Base-by-base conservation (phyloP, 1,140 invertebrate genomes). In the Drosophila willistoni region DNA sequence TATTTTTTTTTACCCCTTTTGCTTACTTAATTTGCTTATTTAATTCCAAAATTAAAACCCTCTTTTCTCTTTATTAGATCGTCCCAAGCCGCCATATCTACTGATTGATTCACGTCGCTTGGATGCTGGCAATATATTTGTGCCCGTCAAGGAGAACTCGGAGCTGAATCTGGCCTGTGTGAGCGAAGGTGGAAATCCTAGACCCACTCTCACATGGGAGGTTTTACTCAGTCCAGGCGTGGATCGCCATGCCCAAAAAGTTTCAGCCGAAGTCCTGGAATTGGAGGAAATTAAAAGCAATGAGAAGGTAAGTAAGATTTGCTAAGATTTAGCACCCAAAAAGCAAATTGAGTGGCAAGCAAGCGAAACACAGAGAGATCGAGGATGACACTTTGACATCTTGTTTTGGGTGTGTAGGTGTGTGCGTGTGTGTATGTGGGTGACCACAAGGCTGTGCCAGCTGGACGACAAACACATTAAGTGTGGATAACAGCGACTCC, bases 101-200 rank as follows among this genome's bases (percentile, higher is more conserved):
- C 93, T 96, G 81, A 96, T 97, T 89, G 96, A 97, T 91, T 96
- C 96, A 7, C 93, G 96, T 12, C 94, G 96, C 25, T 93, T 97
- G 77, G 96, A 97, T 93, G 95, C 96, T 0, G 96, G 96, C 68
- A 97, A 97, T 92, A 95, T 96, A 60, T 97, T 96, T 92, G 95
- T 97, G 74, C 96, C 96, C 1, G 96, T 96, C 9, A 94, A 96
- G 81, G 96, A 97, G 91, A 96, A 96, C 81, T 95, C 95, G 12
- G 95, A 96, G 79, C 93, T 97, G 34, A 95, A 95, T 47, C 94
- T 98, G 60, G 94, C 96, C 73, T 98, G 97, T 87, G 95, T 97
- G 4, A 96, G 96, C 61, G 96, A 97, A 92, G 96, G 96, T 74
- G 96, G 96, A 1, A 96, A 96, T 72, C 96, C 96, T 0, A 94